phyloP scores from a whole-genome alignment of 2,888 invertebrate genomes.

The Drosophila acutilabella region DNA sequence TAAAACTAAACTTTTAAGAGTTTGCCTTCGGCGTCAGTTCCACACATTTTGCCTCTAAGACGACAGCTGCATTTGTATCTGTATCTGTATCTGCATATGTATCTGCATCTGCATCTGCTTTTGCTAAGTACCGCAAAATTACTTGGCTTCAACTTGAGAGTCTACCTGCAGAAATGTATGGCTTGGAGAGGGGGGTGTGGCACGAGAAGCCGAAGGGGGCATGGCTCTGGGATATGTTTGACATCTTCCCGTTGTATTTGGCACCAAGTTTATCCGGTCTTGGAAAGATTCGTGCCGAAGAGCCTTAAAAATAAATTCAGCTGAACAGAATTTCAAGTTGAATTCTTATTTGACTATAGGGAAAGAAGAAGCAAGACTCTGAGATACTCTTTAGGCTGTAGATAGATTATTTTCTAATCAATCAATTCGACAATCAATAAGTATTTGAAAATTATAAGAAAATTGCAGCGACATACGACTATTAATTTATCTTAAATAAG shows the following conservation, averaged over 20 bases:
- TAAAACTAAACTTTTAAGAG: constrained; percentile 78
- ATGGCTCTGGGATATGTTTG: constrained; percentile 4
- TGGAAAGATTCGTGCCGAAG: constrained; percentile 7
- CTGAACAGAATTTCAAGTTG: constrained; percentile 4
- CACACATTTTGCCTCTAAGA: constrained; percentile 11
- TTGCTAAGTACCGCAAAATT: constrained; percentile 46
- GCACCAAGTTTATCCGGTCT: constrained; percentile 32
- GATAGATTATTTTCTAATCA: neutral
- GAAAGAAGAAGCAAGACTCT: neutral
- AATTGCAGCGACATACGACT: no score
- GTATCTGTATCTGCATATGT: constrained; percentile 15
- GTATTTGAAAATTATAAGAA: no score
- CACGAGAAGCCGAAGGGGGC: no score
- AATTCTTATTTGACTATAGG: neutral
- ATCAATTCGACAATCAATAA: no score
- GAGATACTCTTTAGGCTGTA: neutral
- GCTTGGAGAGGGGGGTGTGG: constrained; percentile 1
- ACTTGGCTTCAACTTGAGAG: constrained; percentile 39
- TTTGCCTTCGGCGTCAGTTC: constrained; percentile 27
- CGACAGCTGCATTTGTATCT: constrained; percentile 29
- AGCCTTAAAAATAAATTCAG: constrained; percentile 41
- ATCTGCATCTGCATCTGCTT: constrained; percentile 25
- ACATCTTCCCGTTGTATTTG: constrained; percentile 31
- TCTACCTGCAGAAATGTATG: neutral
- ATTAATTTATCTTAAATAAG: no score